A percentile compares a stretch with the other conserved stretches of the same genome.
Evolutionary conservation across 1,140 invertebrate species (phyloP).

Genomic region (Triops longicaudatus): DNA sequence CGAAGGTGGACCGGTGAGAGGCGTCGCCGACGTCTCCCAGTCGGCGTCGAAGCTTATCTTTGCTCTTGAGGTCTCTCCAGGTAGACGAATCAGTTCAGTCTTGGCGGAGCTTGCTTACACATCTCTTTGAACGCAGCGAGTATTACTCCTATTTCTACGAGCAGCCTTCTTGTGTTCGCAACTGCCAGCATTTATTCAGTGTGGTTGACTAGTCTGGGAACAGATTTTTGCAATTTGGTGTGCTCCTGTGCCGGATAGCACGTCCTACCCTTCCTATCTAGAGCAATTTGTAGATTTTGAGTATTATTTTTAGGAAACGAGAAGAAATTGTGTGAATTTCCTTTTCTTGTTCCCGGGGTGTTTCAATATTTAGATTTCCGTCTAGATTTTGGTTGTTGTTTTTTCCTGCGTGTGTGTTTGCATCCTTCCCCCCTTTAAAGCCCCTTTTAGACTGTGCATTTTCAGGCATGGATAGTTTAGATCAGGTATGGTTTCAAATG

Average conservation of each 20-base stretch:
- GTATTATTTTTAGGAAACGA: neutral
- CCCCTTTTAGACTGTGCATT: neutral
- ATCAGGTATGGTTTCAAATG: neutral
- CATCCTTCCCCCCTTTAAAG: neutral
- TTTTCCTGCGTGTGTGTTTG: neutral
- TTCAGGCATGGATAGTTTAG: constrained; percentile 15
- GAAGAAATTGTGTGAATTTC: neutral
- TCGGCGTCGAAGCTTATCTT: neutral
- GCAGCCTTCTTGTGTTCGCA: neutral
- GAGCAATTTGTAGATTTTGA: neutral
- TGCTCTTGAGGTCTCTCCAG: neutral
- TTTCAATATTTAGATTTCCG: neutral
- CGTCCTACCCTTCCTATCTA: neutral
- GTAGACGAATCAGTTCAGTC: neutral
- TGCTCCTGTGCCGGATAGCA: neutral
- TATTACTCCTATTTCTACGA: neutral
- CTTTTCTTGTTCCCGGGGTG: neutral
- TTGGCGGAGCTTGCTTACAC: neutral
- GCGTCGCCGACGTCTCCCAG: neutral
- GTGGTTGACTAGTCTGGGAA: neutral
- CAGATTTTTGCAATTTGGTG: neutral
- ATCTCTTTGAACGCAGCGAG: neutral
- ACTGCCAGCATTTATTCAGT: neutral
- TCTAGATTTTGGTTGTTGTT: neutral
- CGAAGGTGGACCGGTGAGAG: neutral